A percentile compares a stretch with the other conserved stretches of the same genome.
phyloP scores from a whole-genome alignment of 2,797 vertebrate species.

The Kryptolebias ocellatus region DNA sequence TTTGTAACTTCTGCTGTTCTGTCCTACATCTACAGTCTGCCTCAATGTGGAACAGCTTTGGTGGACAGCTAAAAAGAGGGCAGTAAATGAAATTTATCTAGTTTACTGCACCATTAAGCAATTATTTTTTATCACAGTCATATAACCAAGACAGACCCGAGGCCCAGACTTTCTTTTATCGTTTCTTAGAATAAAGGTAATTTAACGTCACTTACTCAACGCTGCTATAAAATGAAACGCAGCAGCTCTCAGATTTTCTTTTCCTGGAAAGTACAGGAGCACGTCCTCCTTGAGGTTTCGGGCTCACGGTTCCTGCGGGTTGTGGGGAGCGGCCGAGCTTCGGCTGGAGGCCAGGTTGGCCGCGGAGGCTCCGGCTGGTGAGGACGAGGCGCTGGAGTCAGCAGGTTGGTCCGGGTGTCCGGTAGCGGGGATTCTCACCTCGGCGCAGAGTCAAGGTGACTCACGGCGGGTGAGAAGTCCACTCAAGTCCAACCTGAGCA shows the following conservation, averaged over 20 bases:
- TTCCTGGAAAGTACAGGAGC: not conserved
- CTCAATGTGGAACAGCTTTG: slow-evolving; percentile 9
- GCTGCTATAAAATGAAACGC: slow-evolving; percentile 11
- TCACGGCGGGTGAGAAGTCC: slow-evolving; percentile 66
- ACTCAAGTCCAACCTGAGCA: slow-evolving; percentile 82
- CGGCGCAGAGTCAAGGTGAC: slow-evolving; percentile 62
- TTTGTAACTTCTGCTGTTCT: slow-evolving; percentile 16
- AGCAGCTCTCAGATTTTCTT: not conserved
- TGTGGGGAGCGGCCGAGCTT: slow-evolving; percentile 40
- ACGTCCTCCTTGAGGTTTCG: slow-evolving; percentile 9
- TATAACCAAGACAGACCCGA: slow-evolving; percentile 28
- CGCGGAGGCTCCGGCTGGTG: slow-evolving; percentile 30
- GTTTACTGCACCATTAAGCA: slow-evolving; percentile 39
- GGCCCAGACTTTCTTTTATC: slow-evolving; percentile 25
- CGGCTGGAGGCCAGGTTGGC: slow-evolving; percentile 45
- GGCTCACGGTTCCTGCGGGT: slow-evolving; percentile 6
- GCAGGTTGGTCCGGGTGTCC: slow-evolving; percentile 40
- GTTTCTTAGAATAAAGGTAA: slow-evolving; percentile 35
- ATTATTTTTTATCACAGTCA: slow-evolving; percentile 40
- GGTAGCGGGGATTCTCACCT: slow-evolving; percentile 33
- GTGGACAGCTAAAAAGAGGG: slow-evolving; percentile 17
- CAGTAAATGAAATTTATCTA: slow-evolving; percentile 42
- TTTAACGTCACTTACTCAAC: slow-evolving; percentile 18
- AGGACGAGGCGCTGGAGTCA: slow-evolving; percentile 34
- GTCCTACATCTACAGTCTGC: slow-evolving; percentile 5